Base-by-base conservation (phyloP, 2,888 invertebrate species). In the Podabrus alpinus region DNA sequence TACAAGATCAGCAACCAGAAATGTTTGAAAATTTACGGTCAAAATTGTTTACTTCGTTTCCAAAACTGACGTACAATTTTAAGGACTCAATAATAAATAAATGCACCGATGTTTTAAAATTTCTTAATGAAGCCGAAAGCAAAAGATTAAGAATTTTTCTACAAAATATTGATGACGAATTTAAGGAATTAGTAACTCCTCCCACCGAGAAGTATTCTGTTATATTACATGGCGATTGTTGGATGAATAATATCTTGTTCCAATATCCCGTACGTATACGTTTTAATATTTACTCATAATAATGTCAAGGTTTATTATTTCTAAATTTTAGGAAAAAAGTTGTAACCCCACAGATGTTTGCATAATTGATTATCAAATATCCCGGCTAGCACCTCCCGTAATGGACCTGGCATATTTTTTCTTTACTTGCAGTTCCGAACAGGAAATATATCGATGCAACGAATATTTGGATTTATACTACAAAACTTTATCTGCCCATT, bases 191-290 rank as follows among this genome's bases (percentile, higher is more conserved):
- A 19, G 0, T 62, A 9, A 9, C 5, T 19, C 15, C 17, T n/a
- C 15, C 17, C 15, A 19, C 13, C 15, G 76, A 75, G 16, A 69
- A 77, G 66, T 71, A 66, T 68, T 59, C 72, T 11, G 81, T 82
- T 9, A 76, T 84, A 59, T 59, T 80, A 7, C 84, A 84, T 77
- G 84, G 84, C 7, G 85, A 85, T 77, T 82, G 84, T 72, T 85
- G 85, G 85, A 83, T 79, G 69, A 84, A 84, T 68, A 85, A 85
- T 69, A 82, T 85, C 80, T 80, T 85, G 82, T 85, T 84, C 72
- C 80, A 81, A 76, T 83, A 84, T 75, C 71, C 79, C 61, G 84
- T 84, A 79, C 79, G 80, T 15, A 11, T 19, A n/a, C n/a, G 4
- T 7, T 45, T 1, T 11, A 45, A n/a, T 4, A n/a, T n/a, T n/a